Evolutionary conservation across 2,888 invertebrate species (phyloP).

Genomic region (Ennomos quercinarius): DNA sequence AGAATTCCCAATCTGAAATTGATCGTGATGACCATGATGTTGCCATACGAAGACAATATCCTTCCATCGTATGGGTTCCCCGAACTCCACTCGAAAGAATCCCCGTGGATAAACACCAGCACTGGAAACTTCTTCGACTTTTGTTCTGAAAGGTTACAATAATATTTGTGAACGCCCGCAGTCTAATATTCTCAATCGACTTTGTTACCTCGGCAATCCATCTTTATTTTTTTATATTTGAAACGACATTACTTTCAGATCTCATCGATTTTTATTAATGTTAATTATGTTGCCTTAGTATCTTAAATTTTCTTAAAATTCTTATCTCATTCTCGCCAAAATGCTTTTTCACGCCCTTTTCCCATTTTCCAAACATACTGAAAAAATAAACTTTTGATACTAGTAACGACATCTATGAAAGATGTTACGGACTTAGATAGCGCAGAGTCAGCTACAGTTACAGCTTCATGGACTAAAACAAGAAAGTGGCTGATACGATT

Average conservation of each 20-base stretch:
- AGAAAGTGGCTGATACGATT: background rate
- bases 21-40: constrained; percentile 93
- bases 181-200: too few relatives aligned
- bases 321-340: too few relatives aligned
- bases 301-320: too few relatives aligned
- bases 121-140: constrained; percentile 89
- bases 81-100: constrained; percentile 98
- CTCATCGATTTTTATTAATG: too few relatives aligned
- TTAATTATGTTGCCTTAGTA: too few relatives aligned
- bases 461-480: background rate
- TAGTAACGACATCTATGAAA: constrained; percentile 40
- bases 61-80: constrained; percentile 99
- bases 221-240: too few relatives aligned
- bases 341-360: too few relatives aligned
- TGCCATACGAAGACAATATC: constrained; percentile 96
- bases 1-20: constrained; percentile 94
- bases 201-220: background rate
- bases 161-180: background rate
- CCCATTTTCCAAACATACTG: too few relatives aligned
- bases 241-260: too few relatives aligned
- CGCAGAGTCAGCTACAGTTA: background rate
- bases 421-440: constrained; percentile 14
- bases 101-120: constrained; percentile 97
- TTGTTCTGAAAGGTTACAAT: constrained; percentile 67
- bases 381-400: constrained; percentile 14